phyloP scores from a whole-genome alignment of 2,113 vertebrate genomes.

The Anseranas semipalmata region DNA sequence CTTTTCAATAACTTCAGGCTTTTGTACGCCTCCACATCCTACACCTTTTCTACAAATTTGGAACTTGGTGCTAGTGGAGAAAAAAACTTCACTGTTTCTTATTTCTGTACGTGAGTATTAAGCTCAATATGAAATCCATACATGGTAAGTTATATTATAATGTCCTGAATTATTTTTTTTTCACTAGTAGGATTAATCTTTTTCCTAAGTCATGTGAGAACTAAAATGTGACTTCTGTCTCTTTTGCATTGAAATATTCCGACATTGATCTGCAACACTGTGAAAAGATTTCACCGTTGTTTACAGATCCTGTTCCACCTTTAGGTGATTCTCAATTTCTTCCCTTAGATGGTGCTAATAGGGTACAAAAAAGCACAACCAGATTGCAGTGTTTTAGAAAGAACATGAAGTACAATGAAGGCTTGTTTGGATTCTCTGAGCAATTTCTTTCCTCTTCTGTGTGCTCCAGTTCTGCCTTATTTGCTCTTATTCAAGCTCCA shows the following conservation, averaged over 20 bases:
- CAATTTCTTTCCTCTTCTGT: background rate
- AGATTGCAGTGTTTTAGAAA: background rate
- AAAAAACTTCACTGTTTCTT: background rate
- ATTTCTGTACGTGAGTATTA: background rate
- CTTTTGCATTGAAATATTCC: background rate
- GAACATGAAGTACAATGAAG: background rate
- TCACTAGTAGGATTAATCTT: background rate
- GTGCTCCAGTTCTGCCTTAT: conserved; percentile 13
- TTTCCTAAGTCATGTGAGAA: background rate
- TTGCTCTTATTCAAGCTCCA: conserved; percentile 22
- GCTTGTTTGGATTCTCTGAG: background rate
- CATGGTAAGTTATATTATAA: background rate
- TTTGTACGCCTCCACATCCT: background rate
- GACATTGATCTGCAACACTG: background rate
- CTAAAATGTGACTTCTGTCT: background rate
- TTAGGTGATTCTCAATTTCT: conserved; percentile 32
- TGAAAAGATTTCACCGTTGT: background rate
- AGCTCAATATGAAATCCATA: background rate
- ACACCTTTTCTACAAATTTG: background rate
- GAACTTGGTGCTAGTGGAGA: background rate
- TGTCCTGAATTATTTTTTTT: background rate
- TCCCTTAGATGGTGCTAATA: conserved; percentile 76
- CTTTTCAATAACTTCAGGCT: background rate
- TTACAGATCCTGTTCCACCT: background rate
- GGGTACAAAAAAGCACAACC: conserved; percentile 51